These are phyloP conservation scores for Lycophotia porphyrea DNA, from an alignment of 2,888 invertebrate genomes.

Conservation along the genomic window DNA sequence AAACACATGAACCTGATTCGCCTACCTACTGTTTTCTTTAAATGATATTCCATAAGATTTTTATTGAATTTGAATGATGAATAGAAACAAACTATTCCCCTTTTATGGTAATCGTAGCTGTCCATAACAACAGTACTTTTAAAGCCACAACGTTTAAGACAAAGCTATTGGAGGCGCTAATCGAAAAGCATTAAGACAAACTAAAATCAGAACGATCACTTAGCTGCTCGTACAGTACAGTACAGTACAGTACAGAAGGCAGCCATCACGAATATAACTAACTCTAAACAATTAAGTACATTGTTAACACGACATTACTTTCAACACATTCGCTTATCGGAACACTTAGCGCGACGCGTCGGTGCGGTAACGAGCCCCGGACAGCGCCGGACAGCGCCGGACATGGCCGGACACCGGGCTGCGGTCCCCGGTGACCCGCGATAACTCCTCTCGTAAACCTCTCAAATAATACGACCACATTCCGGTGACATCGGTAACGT, in stretches of 20 bases:
- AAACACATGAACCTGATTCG: neutral
- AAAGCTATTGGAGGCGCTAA: conserved; percentile 8
- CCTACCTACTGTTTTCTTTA: neutral
- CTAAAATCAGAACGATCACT: conserved; percentile 11
- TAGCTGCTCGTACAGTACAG: too few species aligned
- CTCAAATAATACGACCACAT: conserved; percentile 62
- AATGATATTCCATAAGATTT: conserved; percentile 7
- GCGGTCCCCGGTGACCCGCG: conserved; percentile 34
- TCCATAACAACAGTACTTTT: neutral
- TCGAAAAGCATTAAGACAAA: conserved; percentile 29
- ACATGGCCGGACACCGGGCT: neutral
- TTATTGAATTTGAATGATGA: conserved; percentile 1
- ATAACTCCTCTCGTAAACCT: conserved; percentile 58
- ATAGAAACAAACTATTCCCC: conserved; percentile 3
- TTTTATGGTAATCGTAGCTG: conserved; percentile 5
- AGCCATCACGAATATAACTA: conserved; percentile 9
- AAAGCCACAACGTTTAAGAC: neutral
- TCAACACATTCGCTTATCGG: conserved; percentile 36
- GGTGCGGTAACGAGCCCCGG: conserved; percentile 5
- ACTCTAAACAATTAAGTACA: conserved; percentile 46
- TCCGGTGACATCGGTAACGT: conserved; percentile 59
- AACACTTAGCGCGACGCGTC: conserved; percentile 31
- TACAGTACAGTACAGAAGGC: conserved; percentile 21
- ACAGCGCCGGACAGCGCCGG: neutral
- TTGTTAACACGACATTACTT: conserved; percentile 28